These are phyloP conservation scores for Rutpela maculata DNA, from an alignment of 2,888 invertebrate genomes.

Conservation along the genomic window DNA sequence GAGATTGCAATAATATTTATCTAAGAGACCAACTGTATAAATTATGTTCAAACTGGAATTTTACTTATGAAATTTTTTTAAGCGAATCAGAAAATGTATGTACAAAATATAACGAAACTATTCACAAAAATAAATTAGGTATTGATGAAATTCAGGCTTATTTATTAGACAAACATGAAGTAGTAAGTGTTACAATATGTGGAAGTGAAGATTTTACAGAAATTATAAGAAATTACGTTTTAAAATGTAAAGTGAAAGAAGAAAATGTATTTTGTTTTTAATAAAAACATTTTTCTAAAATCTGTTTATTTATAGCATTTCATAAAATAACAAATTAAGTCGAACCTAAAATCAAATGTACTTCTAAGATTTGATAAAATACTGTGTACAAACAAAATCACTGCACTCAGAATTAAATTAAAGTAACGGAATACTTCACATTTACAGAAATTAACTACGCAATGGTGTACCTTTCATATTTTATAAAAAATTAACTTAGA, in stretches of 20 bases:
- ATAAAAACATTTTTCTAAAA: constrained; percentile 34
- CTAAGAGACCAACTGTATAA: constrained; percentile 79
- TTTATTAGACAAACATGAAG: constrained; percentile 66
- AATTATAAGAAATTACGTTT: constrained; percentile 71
- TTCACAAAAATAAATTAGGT: constrained; percentile 72
- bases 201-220: constrained; percentile 78
- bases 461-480: neutral
- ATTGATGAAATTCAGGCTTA: constrained; percentile 68
- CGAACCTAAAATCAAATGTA: neutral
- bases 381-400: neutral
- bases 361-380: neutral
- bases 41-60: constrained; percentile 84
- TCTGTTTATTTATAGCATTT: constrained; percentile 21
- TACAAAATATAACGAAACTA: constrained; percentile 76
- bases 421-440: neutral
- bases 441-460: no score
- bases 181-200: constrained; percentile 78
- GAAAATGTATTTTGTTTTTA: constrained; percentile 73
- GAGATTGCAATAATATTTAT: constrained; percentile 76
- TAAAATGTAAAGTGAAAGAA: constrained; percentile 63
- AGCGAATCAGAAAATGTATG: constrained; percentile 55
- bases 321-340: neutral
- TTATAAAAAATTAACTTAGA: constrained; percentile 11
- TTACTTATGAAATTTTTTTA: constrained; percentile 80
- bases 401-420: neutral